These are phyloP conservation scores for Castor canadensis DNA, from an alignment of 2,113 vertebrate species.

Conservation along the genomic window DNA sequence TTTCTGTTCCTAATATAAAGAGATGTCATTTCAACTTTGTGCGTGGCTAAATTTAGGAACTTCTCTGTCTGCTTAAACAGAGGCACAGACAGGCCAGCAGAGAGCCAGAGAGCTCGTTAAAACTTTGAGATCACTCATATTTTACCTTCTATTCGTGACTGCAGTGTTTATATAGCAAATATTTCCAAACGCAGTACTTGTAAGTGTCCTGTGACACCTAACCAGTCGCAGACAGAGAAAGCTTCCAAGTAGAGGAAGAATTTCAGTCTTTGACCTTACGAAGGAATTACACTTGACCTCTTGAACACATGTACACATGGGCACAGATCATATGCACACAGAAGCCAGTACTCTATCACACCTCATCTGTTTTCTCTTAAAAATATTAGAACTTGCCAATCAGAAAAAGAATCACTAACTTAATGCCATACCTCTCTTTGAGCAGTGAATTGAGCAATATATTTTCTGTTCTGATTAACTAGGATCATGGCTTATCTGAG, in stretches of 20 bases:
- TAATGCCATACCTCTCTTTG: constrained; percentile 17
- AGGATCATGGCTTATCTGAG: constrained; percentile 1
- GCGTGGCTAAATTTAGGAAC: not conserved
- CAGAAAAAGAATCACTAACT: constrained; percentile 14
- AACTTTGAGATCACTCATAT: constrained; percentile 37
- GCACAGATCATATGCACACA: not conserved
- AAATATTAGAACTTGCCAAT: not conserved
- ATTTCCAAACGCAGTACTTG: not conserved
- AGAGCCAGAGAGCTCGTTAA: not conserved
- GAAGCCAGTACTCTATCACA: not conserved
- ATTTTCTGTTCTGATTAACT: constrained; percentile 46
- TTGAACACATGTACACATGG: not conserved
- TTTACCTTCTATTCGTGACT: not conserved
- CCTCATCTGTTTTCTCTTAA: not conserved
- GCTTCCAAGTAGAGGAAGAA: not conserved
- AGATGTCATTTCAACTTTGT: not conserved
- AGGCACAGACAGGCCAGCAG: not conserved
- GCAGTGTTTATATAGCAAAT: not conserved
- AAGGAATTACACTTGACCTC: not conserved
- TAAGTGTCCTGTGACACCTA: not conserved
- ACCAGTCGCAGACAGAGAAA: not conserved
- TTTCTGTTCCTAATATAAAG: not conserved
- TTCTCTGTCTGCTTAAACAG: not conserved
- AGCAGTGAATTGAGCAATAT: not conserved
- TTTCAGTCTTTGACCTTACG: not conserved